Conservation (phyloP, 53 echinoderm and acorn worm genomes). For the Astropecten irregularis region DNA sequence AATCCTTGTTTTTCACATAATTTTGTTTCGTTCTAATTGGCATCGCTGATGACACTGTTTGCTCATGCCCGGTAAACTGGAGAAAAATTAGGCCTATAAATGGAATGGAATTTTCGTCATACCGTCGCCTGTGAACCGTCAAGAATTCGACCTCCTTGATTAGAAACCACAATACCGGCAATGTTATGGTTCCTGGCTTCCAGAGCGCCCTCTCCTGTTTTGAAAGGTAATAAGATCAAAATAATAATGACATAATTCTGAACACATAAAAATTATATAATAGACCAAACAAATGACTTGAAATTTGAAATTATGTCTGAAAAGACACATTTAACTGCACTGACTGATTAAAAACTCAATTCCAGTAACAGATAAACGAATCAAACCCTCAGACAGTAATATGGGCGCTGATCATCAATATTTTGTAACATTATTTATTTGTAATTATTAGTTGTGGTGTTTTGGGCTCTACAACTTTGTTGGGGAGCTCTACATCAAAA, state of each 20-base stretch:
- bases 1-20: neutral
- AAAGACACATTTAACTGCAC: neutral
- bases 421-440: too few relatives aligned
- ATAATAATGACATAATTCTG: conserved; percentile 8
- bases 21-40: neutral
- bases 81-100: too few relatives aligned
- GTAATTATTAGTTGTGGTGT: too few relatives aligned
- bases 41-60: too few relatives aligned
- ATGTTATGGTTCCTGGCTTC: conserved; percentile 38
- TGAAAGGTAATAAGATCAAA: too few relatives aligned
- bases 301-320: neutral
- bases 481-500: too few relatives aligned
- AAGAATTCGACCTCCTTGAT: conserved; percentile 45
- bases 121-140: conserved; percentile 35
- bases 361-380: neutral
- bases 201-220: conserved; percentile 28
- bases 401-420: too few relatives aligned
- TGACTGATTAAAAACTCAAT: neutral
- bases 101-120: neutral
- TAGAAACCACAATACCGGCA: conserved; percentile 61
- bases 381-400: neutral
- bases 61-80: too few relatives aligned
- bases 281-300: neutral
- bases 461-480: too few relatives aligned
- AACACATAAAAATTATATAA: neutral